Evolutionary conservation across 1,140 invertebrate species (phyloP).

Genomic region (Acromyrmex charruanus): DNA sequence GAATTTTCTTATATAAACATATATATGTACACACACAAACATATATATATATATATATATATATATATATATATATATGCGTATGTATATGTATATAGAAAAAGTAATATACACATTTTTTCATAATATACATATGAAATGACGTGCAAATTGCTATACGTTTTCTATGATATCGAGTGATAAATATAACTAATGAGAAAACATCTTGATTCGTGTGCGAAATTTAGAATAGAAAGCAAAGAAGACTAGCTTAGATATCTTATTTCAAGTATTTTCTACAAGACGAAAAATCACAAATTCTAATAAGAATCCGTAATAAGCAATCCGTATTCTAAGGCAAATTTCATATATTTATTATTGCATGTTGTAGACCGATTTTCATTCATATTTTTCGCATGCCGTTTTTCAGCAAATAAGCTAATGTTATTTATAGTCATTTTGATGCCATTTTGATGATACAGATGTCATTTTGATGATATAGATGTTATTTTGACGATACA

Average conservation of each 20-base stretch:
- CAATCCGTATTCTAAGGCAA: constrained; percentile 74
- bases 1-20: not conserved
- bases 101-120: not conserved
- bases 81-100: not conserved
- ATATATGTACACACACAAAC: constrained; percentile 1
- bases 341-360: constrained; percentile 77
- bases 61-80: no score
- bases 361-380: constrained; percentile 78
- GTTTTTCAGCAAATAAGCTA: not conserved
- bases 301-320: constrained; percentile 67
- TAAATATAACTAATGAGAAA: constrained; percentile 36
- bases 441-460: no score
- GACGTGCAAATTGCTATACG: constrained; percentile 45
- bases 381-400: constrained; percentile 56
- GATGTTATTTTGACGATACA: no score
- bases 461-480: no score
- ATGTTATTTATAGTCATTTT: no score
- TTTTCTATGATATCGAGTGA: constrained; percentile 67
- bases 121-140: constrained; percentile 5
- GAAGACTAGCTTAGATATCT: constrained; percentile 80
- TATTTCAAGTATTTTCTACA: constrained; percentile 84
- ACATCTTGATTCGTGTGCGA: constrained; percentile 62
- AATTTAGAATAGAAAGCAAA: constrained; percentile 78
- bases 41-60: constrained; percentile 16
- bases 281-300: constrained; percentile 65